phyloP scores from a whole-genome alignment of 2,113 vertebrate species.

The Xiphophorus couchianus region DNA sequence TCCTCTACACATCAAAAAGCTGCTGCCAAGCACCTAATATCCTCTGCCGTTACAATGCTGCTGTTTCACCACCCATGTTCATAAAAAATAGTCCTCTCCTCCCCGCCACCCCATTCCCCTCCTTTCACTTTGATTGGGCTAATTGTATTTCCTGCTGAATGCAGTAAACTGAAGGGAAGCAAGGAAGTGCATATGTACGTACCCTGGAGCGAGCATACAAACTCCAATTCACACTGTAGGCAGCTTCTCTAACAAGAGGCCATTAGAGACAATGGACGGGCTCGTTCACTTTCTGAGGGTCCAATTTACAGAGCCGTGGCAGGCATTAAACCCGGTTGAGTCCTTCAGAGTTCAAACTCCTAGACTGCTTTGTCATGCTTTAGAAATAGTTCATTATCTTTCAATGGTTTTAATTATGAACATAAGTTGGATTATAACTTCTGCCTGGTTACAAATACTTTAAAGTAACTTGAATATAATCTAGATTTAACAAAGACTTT shows the following conservation, averaged over 20 bases:
- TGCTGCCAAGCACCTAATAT: conserved; percentile 70
- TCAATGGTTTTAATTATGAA: conserved; percentile 3
- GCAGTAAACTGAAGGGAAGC: conserved; percentile 72
- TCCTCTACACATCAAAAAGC: conserved; percentile 74
- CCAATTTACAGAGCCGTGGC: conserved; percentile 71
- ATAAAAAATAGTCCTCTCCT: conserved; percentile 59
- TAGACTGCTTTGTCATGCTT: conserved; percentile 30
- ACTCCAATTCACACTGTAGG: conserved; percentile 66
- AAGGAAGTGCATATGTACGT: conserved; percentile 60
- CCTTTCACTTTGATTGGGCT: conserved; percentile 78
- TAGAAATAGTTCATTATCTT: conserved; percentile 35
- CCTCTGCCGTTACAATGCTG: conserved; percentile 74
- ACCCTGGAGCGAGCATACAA: conserved; percentile 63
- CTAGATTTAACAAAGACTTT: not conserved
- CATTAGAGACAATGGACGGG: conserved; percentile 77
- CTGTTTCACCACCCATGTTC: conserved; percentile 74
- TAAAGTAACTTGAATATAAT: not conserved
- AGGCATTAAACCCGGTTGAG: conserved; percentile 68
- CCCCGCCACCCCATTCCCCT: conserved; percentile 22
- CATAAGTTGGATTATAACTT: conserved; percentile 1
- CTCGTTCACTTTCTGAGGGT: conserved; percentile 74
- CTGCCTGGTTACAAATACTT: not conserved
- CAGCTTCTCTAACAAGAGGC: conserved; percentile 70
- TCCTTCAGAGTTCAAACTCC: conserved; percentile 39
- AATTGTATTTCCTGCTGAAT: conserved; percentile 79